phyloP scores from a whole-genome alignment of 2,113 vertebrate genomes.

The Sapayoa aenigma region DNA sequence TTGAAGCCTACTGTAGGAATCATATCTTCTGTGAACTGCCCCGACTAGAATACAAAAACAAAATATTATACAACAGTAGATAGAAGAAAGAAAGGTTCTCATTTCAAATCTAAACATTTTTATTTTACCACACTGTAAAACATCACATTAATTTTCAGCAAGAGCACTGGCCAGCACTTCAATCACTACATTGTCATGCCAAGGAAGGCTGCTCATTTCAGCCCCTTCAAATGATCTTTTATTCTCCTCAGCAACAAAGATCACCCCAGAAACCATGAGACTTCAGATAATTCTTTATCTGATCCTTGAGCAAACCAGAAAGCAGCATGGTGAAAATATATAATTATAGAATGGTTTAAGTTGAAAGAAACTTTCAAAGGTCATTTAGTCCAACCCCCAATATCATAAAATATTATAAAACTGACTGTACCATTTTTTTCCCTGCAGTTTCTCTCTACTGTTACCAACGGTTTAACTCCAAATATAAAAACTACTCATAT shows the following conservation, averaged over 20 bases:
- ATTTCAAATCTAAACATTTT: neutral
- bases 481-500: neutral
- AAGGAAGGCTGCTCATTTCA: neutral
- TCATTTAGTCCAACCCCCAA: neutral
- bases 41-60: slow-evolving; percentile 71
- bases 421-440: neutral
- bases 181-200: neutral
- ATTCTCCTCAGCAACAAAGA: neutral
- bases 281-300: neutral
- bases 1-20: slow-evolving; percentile 90
- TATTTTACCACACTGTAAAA: neutral
- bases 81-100: neutral
- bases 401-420: neutral
- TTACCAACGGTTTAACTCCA: neutral
- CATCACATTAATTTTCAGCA: neutral
- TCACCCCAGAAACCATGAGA: slow-evolving; percentile 13
- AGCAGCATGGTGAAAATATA: neutral
- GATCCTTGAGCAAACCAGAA: neutral
- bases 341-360: neutral
- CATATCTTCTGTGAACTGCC: slow-evolving; percentile 90
- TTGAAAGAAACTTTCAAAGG: neutral
- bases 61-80: slow-evolving; percentile 34
- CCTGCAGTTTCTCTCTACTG: neutral
- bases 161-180: neutral
- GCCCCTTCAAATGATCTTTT: neutral